A percentile compares a stretch with the other conserved stretches of the same genome.
phyloP scores from a whole-genome alignment of 2,113 vertebrate species.

The Nymphicus hollandicus region DNA sequence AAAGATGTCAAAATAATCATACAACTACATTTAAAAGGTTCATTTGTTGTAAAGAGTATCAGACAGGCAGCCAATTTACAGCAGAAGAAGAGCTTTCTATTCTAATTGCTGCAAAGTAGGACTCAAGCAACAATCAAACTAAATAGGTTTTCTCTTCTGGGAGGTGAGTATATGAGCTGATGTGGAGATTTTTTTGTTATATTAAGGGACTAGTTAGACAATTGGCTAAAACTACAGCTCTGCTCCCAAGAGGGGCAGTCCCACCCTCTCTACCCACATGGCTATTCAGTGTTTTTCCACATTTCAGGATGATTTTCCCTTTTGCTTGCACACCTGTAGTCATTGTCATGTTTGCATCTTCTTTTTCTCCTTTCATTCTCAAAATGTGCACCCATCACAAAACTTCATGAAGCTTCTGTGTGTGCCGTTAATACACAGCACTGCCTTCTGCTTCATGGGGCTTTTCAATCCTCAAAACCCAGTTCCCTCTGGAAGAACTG shows the following conservation, averaged over 20 bases:
- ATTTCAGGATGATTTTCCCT: not conserved
- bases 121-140: constrained; percentile 1
- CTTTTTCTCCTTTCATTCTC: not conserved
- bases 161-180: not conserved
- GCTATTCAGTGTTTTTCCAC: not conserved
- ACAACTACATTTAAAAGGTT: not conserved
- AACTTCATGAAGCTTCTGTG: not conserved
- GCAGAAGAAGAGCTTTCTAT: not conserved
- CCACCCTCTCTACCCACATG: not conserved
- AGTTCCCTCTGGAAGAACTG: not conserved
- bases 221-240: not conserved
- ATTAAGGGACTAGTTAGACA: not conserved
- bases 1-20: constrained; percentile 5
- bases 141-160: not conserved
- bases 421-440: not conserved
- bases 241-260: not conserved
- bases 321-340: not conserved
- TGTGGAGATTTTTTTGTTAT: not conserved
- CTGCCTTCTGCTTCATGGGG: not conserved
- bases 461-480: not conserved
- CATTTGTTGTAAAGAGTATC: not conserved
- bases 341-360: not conserved
- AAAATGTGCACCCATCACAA: not conserved
- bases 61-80: not conserved
- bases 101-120: constrained; percentile 10